Evolutionary conservation across 2,888 invertebrate genomes (phyloP).

Genomic region (Lamproptera curius): DNA sequence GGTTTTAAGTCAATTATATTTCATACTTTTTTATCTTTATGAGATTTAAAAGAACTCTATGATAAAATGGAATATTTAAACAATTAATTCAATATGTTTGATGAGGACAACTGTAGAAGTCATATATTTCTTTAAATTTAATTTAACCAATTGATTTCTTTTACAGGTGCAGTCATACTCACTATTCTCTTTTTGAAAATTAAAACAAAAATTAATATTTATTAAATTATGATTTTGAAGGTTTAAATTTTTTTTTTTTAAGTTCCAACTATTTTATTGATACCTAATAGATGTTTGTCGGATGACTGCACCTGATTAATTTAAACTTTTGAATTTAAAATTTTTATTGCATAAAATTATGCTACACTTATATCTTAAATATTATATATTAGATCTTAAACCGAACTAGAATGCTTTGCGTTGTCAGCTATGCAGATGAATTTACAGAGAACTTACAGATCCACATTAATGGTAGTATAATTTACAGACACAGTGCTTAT

Average conservation of each 20-base stretch:
- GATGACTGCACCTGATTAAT: no score
- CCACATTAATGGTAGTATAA: no score
- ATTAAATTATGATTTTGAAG: no score
- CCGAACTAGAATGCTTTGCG: constrained; percentile 14
- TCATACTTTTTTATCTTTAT: neutral
- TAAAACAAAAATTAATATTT: no score
- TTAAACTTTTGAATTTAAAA: no score
- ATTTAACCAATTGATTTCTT: neutral
- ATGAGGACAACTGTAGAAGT: neutral
- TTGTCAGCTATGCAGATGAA: constrained; percentile 1
- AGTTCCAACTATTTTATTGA: no score
- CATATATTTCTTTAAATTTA: neutral
- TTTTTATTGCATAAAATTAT: no score
- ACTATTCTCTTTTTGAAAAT: neutral
- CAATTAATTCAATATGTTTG: neutral
- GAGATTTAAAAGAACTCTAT: neutral
- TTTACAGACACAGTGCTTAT: constrained; percentile 4
- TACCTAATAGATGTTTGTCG: no score
- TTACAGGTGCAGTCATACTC: neutral
- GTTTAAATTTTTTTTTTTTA: no score
- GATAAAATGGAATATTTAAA: neutral
- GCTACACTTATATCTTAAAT: no score
- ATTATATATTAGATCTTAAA: neutral
- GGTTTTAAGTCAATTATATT: constrained; percentile 13
- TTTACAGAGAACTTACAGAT: no score